Conservation (phyloP, 2,113 vertebrate species). For the Gallinago paraguaiae region DNA sequence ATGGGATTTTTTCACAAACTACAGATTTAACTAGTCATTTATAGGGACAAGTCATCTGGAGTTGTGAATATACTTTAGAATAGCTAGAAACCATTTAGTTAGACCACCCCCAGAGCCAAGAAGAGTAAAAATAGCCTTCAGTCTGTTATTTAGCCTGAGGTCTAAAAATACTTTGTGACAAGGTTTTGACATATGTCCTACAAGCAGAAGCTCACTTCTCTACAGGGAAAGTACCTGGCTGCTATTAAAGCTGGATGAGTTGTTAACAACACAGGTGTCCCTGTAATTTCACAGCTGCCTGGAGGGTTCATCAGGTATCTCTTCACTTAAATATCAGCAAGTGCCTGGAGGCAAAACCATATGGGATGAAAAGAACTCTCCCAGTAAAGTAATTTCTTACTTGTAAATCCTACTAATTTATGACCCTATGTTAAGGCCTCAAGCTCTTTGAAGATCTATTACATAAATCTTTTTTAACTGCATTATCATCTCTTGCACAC, state of each 20-base stretch:
- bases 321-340: conserved; percentile 25
- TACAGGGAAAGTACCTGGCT: conserved; percentile 6
- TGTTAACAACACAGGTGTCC: conserved; percentile 13
- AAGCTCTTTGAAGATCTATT: conserved; percentile 67
- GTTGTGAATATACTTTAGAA: conserved; percentile 42
- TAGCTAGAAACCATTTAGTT: conserved; percentile 38
- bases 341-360: background rate
- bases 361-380: conserved; percentile 42
- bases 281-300: conserved; percentile 41
- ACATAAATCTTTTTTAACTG: conserved; percentile 76
- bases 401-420: conserved; percentile 69
- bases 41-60: background rate
- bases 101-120: background rate
- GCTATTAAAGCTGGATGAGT: conserved; percentile 6
- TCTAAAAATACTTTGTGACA: conserved; percentile 32
- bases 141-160: conserved; percentile 16
- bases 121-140: conserved; percentile 28
- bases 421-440: conserved; percentile 56
- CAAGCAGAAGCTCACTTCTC: background rate
- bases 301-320: conserved; percentile 16
- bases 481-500: conserved; percentile 67
- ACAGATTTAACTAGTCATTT: background rate
- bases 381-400: conserved; percentile 44
- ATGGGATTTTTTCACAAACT: background rate
- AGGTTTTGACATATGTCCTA: conserved; percentile 28